Conservation (phyloP, 2,888 invertebrate species). For the Troides helena region DNA sequence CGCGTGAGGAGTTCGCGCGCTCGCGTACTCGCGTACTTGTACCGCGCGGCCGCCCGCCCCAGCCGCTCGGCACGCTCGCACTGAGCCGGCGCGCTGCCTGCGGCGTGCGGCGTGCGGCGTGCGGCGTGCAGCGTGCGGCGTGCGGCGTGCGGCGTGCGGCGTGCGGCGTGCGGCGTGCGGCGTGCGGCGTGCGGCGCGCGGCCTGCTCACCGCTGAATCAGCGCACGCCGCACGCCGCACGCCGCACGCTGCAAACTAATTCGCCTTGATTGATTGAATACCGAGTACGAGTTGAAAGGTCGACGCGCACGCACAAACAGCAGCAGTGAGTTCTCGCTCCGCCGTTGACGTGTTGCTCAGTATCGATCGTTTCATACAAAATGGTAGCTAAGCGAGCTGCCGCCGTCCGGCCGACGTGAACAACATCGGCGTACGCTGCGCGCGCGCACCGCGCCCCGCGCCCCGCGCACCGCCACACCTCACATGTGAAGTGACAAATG, state of each 20-base stretch:
- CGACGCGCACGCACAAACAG: constrained; percentile 3
- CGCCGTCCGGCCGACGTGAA: too few species aligned
- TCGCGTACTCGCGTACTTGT: background rate
- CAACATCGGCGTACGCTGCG: too few species aligned
- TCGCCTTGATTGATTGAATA: constrained; percentile 24
- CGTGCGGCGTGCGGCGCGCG: background rate
- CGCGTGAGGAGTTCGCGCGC: background rate
- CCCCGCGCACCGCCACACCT: too few species aligned
- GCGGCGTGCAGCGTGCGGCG: too few species aligned
- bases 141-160: too few species aligned
- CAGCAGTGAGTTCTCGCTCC: background rate
- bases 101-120: too few species aligned
- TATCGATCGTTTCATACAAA: too few species aligned
- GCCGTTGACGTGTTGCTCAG: background rate
- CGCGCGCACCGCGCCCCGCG: too few species aligned
- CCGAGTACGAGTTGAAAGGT: constrained; percentile 9
- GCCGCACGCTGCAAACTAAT: constrained; percentile 9
- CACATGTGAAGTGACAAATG: too few species aligned
- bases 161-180: too few species aligned
- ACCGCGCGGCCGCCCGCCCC: background rate
- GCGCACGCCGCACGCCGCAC: background rate
- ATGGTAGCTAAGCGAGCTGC: too few species aligned
- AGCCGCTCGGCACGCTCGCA: background rate
- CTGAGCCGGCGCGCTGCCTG: constrained; percentile 24
- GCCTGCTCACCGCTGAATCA: background rate